Evolutionary conservation across 2,797 vertebrate genomes (phyloP).

Genomic region (Orientallactaga sibirica): DNA sequence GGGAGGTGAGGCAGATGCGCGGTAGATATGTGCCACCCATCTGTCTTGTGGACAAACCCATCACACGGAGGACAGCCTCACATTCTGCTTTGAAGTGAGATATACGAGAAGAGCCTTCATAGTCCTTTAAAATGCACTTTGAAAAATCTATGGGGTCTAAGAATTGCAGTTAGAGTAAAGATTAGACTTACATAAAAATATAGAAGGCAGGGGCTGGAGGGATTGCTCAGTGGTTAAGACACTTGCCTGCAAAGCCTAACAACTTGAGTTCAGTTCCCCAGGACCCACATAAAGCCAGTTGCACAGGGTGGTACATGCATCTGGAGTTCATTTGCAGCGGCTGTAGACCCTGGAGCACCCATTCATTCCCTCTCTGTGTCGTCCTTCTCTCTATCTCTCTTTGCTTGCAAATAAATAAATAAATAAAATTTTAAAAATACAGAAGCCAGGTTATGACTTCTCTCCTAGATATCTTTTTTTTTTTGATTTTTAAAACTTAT

Average conservation of each 20-base stretch:
- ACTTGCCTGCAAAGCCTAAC: too few species aligned
- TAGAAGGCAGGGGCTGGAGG: not conserved
- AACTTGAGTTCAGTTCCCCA: too few species aligned
- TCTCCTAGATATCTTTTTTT: not conserved
- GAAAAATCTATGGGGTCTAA: not conserved
- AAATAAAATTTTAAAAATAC: not conserved
- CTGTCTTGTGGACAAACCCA: not conserved
- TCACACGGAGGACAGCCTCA: not conserved
- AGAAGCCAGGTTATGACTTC: not conserved
- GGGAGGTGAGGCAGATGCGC: too few species aligned
- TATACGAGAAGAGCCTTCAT: not conserved
- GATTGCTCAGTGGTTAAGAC: too few species aligned
- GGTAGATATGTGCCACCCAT: not conserved
- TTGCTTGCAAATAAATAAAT: too few species aligned
- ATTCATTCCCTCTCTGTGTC: too few species aligned
- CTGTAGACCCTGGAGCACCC: too few species aligned
- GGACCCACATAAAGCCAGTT: too few species aligned
- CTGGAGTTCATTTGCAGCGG: too few species aligned
- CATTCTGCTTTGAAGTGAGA: conserved; percentile 5
- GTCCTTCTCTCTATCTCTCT: too few species aligned
- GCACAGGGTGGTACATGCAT: too few species aligned
- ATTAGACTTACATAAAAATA: not conserved
- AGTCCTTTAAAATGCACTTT: not conserved
- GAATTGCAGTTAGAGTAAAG: not conserved
- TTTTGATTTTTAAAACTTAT: too few species aligned